phyloP scores from a whole-genome alignment of 2,888 invertebrate genomes.

The Drosophila sordidula region DNA sequence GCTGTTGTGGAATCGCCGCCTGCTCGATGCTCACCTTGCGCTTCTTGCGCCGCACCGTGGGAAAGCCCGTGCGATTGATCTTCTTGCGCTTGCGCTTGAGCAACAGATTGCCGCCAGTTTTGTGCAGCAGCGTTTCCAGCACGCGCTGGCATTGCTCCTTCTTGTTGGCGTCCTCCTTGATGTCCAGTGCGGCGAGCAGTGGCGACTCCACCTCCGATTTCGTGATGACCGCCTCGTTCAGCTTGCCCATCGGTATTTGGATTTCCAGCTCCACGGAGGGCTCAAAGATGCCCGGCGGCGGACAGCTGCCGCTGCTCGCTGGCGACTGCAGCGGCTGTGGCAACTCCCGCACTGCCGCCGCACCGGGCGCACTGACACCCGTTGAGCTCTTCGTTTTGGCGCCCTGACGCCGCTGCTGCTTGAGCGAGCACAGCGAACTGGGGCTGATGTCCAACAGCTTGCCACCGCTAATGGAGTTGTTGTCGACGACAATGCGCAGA shows the following conservation, averaged over 20 bases:
- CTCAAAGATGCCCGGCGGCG: constrained; percentile 90
- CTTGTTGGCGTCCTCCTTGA: constrained; percentile 68
- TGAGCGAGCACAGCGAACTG: constrained; percentile 71
- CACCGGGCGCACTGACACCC: neutral
- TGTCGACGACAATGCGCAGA: constrained; percentile 76
- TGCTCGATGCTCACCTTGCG: constrained; percentile 86
- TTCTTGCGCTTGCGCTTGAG: constrained; percentile 89
- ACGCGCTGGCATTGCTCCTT: constrained; percentile 76
- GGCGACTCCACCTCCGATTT: constrained; percentile 85
- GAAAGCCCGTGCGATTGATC: constrained; percentile 95
- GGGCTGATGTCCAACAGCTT: constrained; percentile 81
- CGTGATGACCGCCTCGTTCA: constrained; percentile 85
- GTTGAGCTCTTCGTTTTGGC: constrained; percentile 25
- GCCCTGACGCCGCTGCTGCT: constrained; percentile 87
- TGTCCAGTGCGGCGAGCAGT: constrained; percentile 78
- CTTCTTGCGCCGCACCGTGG: constrained; percentile 93
- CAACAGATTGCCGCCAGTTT: constrained; percentile 82
- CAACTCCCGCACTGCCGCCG: constrained; percentile 11
- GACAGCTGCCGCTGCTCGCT: constrained; percentile 73
- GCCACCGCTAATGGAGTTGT: constrained; percentile 74
- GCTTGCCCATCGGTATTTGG: constrained; percentile 87
- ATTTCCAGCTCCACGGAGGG: constrained; percentile 89
- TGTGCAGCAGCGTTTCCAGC: constrained; percentile 83
- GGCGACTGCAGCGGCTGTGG: constrained; percentile 46
- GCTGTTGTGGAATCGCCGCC: constrained; percentile 16